Evolutionary conservation across 1,140 invertebrate genomes (phyloP).

Genomic region (Lucilia sericata): DNA sequence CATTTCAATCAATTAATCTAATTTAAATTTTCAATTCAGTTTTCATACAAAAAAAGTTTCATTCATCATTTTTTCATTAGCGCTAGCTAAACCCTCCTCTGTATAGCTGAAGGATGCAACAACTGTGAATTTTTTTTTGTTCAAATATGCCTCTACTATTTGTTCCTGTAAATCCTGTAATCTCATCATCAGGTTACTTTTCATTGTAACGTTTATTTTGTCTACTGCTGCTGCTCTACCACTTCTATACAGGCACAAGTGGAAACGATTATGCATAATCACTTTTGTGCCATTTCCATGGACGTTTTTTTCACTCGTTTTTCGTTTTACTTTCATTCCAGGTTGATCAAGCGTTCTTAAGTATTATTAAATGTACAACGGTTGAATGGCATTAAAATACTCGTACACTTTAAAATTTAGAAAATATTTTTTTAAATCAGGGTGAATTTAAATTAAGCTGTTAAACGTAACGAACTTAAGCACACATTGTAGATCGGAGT

Average conservation of each 20-base stretch:
- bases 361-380: conserved; percentile 40
- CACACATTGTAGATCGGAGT: not conserved
- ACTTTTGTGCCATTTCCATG: conserved; percentile 43
- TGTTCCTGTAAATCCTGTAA: conserved; percentile 34
- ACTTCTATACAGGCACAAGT: conserved; percentile 53
- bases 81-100: not conserved
- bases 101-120: conserved; percentile 38
- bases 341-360: conserved; percentile 48
- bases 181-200: conserved; percentile 37
- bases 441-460: conserved; percentile 41
- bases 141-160: not conserved
- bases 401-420: not conserved
- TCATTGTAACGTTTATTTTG: conserved; percentile 25
- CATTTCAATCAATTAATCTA: conserved; percentile 68
- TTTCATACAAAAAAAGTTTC: not conserved
- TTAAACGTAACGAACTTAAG: conserved; percentile 40
- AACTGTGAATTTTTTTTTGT: conserved; percentile 43
- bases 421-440: conserved; percentile 29
- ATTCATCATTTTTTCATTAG: conserved; percentile 20
- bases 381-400: conserved; percentile 24
- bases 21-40: conserved; percentile 59
- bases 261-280: conserved; percentile 52
- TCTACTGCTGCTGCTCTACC: conserved; percentile 47
- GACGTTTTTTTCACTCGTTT: not conserved
- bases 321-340: conserved; percentile 18